Percentiles rank a stretch among this genome's conserved stretches.
Conservation (phyloP, 2,113 vertebrate genomes). For the Sturnira hondurensis region DNA sequence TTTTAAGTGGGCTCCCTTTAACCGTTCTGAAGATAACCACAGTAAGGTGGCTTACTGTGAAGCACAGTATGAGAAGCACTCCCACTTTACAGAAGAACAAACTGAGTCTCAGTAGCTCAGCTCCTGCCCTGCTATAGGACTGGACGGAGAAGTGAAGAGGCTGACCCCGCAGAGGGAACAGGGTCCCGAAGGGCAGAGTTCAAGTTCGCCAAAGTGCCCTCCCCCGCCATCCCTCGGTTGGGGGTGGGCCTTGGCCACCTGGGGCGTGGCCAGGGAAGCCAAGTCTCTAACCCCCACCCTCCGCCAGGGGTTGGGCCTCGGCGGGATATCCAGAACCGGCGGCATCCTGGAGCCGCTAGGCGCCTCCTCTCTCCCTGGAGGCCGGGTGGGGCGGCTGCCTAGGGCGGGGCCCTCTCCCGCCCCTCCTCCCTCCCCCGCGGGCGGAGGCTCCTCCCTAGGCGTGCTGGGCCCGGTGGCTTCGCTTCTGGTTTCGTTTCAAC, state of each 20-base stretch:
- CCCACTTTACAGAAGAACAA: neutral
- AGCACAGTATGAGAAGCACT: neutral
- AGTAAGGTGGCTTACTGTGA: neutral
- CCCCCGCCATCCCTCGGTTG: neutral
- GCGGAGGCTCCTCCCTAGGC: slow-evolving; percentile 2
- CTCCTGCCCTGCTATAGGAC: neutral
- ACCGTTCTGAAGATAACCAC: neutral
- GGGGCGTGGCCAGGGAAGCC: neutral
- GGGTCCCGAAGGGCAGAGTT: slow-evolving; percentile 85
- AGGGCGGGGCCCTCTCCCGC: too few relatives aligned
- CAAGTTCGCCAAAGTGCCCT: neutral
- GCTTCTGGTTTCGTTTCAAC: slow-evolving; percentile 38
- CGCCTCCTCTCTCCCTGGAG: slow-evolving; percentile 66
- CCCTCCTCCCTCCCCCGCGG: slow-evolving; percentile 71
- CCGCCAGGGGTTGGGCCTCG: accelerated
- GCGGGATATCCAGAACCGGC: neutral
- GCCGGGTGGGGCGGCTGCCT: slow-evolving; percentile 75
- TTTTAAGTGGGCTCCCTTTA: neutral
- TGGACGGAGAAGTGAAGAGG: neutral
- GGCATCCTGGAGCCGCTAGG: slow-evolving; percentile 27
- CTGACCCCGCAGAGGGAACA: slow-evolving; percentile 5
- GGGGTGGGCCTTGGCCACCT: neutral
- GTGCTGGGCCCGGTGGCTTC: neutral
- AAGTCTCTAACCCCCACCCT: neutral
- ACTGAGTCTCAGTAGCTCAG: neutral